A percentile compares a stretch with the other conserved stretches of the same genome.
Conservation (phyloP, 2,888 invertebrate genomes). For the Limnephilus auricula region DNA sequence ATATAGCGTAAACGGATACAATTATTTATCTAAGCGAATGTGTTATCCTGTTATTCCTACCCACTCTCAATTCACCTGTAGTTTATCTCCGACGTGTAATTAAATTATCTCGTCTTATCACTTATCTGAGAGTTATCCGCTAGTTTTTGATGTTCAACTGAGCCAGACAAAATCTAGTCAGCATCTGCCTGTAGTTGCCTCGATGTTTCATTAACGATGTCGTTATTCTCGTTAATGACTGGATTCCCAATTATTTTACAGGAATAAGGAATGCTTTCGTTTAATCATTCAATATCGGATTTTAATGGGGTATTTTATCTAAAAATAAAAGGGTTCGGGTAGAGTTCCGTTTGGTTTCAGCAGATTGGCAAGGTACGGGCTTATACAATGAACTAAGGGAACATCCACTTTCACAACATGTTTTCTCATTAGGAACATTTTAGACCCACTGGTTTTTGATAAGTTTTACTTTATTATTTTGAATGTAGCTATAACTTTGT, state of each 20-base stretch:
- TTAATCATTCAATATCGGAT: slow-evolving; percentile 29
- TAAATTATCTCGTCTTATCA: not conserved
- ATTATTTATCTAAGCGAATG: not conserved
- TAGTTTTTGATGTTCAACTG: slow-evolving; percentile 23
- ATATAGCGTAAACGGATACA: not conserved
- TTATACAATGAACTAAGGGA: too few species aligned
- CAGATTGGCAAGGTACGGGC: not conserved
- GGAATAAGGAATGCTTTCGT: slow-evolving; percentile 22
- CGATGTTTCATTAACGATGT: slow-evolving; percentile 34
- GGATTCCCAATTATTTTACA: slow-evolving; percentile 28
- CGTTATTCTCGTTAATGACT: slow-evolving; percentile 35
- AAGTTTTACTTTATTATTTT: too few species aligned
- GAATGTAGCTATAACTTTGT: too few species aligned
- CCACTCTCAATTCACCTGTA: not conserved
- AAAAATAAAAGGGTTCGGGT: not conserved
- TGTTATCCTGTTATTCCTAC: not conserved
- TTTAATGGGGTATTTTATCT: slow-evolving; percentile 17
- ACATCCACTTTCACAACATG: too few species aligned
- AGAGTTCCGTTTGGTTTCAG: not conserved
- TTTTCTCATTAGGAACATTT: too few species aligned
- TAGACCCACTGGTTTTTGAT: not conserved
- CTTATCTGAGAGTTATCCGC: not conserved
- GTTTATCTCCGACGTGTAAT: not conserved
- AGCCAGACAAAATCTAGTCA: slow-evolving; percentile 5
- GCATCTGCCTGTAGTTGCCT: not conserved